Evolutionary conservation across 1,140 invertebrate species (phyloP).

Genomic region (Metaphire vulgaris): DNA sequence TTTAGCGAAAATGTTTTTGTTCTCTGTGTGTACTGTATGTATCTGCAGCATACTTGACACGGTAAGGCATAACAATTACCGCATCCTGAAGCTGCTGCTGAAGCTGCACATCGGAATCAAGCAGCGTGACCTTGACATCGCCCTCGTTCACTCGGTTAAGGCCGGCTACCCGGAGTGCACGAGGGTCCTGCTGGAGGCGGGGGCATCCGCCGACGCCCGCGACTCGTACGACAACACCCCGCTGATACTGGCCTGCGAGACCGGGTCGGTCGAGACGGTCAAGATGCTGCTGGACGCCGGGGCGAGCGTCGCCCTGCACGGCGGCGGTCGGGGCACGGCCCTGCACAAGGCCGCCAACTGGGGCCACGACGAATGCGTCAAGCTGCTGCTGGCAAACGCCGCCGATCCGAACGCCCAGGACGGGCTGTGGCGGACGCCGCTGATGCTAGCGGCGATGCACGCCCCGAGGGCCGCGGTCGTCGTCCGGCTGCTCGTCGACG

Average conservation of each 20-base stretch:
- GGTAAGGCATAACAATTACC: constrained; percentile 20
- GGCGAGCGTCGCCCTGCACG: constrained; percentile 15
- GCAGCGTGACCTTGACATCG: constrained; percentile 20
- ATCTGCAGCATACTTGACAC: constrained; percentile 17
- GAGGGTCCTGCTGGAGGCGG: constrained; percentile 22
- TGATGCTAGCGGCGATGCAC: constrained; percentile 83
- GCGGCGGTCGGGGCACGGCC: constrained; percentile 68
- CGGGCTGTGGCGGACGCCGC: constrained; percentile 77
- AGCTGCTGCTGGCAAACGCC: constrained; percentile 69
- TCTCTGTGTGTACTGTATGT: too few relatives aligned
- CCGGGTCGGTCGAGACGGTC: constrained; percentile 16
- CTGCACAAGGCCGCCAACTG: constrained; percentile 96
- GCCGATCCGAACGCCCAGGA: constrained; percentile 87
- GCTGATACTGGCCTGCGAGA: constrained; percentile 27
- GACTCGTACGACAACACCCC: constrained; percentile 29
- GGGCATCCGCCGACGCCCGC: constrained; percentile 19
- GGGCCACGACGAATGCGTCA: constrained; percentile 59
- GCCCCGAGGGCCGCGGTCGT: constrained; percentile 58
- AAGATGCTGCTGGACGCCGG: constrained; percentile 22
- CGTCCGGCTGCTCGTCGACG: constrained; percentile 7
- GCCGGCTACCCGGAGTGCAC: constrained; percentile 22
- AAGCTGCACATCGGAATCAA: constrained; percentile 19
- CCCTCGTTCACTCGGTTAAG: constrained; percentile 23
- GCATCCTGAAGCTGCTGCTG: constrained; percentile 18
- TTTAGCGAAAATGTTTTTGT: too few relatives aligned